Evolutionary conservation across 1,140 invertebrate genomes (phyloP).

Genomic region (Tachypleus tridentatus): DNA sequence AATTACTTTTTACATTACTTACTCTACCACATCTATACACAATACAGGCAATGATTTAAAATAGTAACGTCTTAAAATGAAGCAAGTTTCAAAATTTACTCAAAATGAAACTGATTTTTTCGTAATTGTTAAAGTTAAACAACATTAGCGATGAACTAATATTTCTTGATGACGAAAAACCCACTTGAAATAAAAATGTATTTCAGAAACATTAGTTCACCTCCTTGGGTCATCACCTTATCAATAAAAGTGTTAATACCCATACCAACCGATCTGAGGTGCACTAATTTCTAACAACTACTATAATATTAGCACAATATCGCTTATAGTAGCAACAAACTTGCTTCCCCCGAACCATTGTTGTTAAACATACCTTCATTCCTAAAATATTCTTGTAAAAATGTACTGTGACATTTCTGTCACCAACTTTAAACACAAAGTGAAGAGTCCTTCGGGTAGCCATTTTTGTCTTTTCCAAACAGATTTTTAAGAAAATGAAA

Average conservation of each 20-base stretch:
- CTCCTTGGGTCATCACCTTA: neutral
- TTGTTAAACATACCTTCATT: slow-evolving; percentile 63
- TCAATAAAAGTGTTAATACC: neutral
- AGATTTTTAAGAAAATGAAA: too few species aligned
- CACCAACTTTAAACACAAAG: slow-evolving; percentile 89
- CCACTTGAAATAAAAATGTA: too few species aligned
- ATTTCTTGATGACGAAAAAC: too few species aligned
- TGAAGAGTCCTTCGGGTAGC: slow-evolving; percentile 59
- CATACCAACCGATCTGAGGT: neutral
- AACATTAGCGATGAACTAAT: too few species aligned
- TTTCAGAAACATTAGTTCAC: neutral
- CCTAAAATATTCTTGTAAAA: slow-evolving; percentile 83
- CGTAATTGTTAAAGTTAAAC: too few species aligned
- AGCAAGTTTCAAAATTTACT: too few species aligned
- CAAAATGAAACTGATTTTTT: too few species aligned
- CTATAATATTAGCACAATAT: neutral
- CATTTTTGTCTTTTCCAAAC: slow-evolving; percentile 5
- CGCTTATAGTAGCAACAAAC: neutral
- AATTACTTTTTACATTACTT: too few species aligned
- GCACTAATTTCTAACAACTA: neutral
- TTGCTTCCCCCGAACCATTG: neutral
- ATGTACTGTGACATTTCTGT: slow-evolving; percentile 64
- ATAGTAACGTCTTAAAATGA: too few species aligned
- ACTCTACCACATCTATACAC: too few species aligned
- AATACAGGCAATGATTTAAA: too few species aligned